These are phyloP conservation scores for Frankliniella intonsa DNA, from an alignment of 2,888 invertebrate species.

Conservation along the genomic window DNA sequence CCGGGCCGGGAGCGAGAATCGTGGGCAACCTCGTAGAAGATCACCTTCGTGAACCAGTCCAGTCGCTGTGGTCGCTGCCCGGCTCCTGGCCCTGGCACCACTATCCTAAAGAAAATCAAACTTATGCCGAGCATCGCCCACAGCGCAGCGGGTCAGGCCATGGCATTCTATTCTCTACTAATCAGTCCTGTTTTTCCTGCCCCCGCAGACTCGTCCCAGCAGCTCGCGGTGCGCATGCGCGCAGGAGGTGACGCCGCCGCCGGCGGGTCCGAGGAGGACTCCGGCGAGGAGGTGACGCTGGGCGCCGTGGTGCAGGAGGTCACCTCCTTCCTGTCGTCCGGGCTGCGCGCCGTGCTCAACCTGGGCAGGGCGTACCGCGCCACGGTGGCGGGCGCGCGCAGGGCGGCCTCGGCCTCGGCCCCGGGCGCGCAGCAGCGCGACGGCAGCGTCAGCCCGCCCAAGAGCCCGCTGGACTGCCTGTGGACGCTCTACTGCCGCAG, in stretches of 20 bases:
- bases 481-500: constrained; percentile 58
- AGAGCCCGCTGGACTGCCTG: constrained; percentile 52
- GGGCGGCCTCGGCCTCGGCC: constrained; percentile 35
- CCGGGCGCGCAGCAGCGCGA: constrained; percentile 47
- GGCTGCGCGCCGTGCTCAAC: constrained; percentile 54
- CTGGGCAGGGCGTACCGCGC: constrained; percentile 55
- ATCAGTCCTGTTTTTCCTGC: neutral
- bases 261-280: constrained; percentile 43
- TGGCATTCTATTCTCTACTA: neutral
- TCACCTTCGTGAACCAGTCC: too few relatives aligned
- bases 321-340: constrained; percentile 53
- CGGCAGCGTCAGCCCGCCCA: constrained; percentile 42
- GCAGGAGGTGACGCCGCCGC: constrained; percentile 35
- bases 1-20: too few relatives aligned
- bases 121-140: neutral
- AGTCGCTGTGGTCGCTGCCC: too few relatives aligned
- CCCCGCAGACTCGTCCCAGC: neutral
- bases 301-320: constrained; percentile 46
- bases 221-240: constrained; percentile 31
- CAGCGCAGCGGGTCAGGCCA: neutral
- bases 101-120: too few relatives aligned
- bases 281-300: constrained; percentile 41
- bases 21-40: too few relatives aligned
- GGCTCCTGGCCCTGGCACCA: too few relatives aligned
- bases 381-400: constrained; percentile 46